These are phyloP conservation scores for Thripadectes ignobilis DNA, from an alignment of 2,797 vertebrate species.

Conservation along the genomic window DNA sequence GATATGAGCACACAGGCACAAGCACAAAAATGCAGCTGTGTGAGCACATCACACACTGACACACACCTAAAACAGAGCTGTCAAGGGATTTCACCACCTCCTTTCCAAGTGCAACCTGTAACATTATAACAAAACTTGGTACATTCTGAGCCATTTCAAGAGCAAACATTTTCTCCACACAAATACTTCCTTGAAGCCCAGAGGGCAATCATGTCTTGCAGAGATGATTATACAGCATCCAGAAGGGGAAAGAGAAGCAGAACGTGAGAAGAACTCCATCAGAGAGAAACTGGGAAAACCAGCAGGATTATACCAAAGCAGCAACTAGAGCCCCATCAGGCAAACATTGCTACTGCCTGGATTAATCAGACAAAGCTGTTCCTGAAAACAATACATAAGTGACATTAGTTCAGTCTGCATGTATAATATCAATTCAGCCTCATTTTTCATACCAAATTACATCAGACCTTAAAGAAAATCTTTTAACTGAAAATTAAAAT, in stretches of 20 bases:
- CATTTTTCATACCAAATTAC: constrained; percentile 53
- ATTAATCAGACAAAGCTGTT: background rate
- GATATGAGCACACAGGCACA: background rate
- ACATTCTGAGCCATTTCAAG: background rate
- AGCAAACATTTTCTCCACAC: background rate
- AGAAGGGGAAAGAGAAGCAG: background rate
- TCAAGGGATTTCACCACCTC: background rate
- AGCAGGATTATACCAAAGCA: background rate
- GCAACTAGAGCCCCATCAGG: background rate
- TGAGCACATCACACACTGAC: background rate
- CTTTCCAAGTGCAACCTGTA: background rate
- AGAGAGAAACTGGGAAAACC: background rate
- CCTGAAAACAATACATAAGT: constrained; percentile 8
- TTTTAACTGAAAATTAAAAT: constrained; percentile 66
- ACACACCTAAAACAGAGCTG: background rate
- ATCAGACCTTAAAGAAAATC: constrained; percentile 59
- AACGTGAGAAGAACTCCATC: background rate
- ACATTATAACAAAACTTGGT: background rate
- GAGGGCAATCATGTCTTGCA: background rate
- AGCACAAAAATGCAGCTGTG: fast-evolving
- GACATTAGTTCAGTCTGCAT: background rate
- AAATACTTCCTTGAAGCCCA: background rate
- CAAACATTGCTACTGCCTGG: background rate
- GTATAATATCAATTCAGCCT: constrained; percentile 1
- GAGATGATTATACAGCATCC: background rate